phyloP scores from a whole-genome alignment of 2,113 vertebrate genomes.

The Bufo gargarizans region DNA sequence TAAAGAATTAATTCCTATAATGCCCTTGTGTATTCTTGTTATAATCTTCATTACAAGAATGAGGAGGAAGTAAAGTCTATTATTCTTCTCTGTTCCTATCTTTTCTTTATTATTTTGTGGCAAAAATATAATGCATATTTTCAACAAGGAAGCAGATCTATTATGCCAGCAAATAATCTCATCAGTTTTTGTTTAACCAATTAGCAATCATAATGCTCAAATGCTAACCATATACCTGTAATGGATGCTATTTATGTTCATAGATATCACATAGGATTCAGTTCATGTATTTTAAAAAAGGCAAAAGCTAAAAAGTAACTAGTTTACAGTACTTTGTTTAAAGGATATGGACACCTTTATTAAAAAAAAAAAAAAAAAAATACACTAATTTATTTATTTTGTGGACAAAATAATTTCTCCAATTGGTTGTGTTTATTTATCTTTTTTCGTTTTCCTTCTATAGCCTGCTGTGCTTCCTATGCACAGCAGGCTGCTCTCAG shows the following conservation, averaged over 20 bases:
- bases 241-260: constrained; percentile 7
- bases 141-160: constrained; percentile 20
- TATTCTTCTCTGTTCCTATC: constrained; percentile 27
- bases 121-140: constrained; percentile 42
- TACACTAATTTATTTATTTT: too few species aligned
- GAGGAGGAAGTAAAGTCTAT: constrained; percentile 47
- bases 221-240: background rate
- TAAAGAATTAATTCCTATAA: constrained; percentile 53
- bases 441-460: too few species aligned
- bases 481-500: too few species aligned
- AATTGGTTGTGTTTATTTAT: too few species aligned
- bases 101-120: constrained; percentile 53
- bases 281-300: background rate
- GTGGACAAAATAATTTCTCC: too few species aligned
- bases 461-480: too few species aligned
- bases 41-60: constrained; percentile 57
- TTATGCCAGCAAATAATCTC: constrained; percentile 21
- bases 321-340: background rate
- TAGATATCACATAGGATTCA: background rate
- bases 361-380: too few species aligned
- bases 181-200: constrained; percentile 15
- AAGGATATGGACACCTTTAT: too few species aligned
- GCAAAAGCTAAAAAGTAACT: background rate
- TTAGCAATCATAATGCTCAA: constrained; percentile 22
- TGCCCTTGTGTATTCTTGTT: constrained; percentile 51